Evolutionary conservation across 1,140 invertebrate species (phyloP), one percentile per base, ranked within the genome.

Genomic region (Nomia melanderi): DNA sequence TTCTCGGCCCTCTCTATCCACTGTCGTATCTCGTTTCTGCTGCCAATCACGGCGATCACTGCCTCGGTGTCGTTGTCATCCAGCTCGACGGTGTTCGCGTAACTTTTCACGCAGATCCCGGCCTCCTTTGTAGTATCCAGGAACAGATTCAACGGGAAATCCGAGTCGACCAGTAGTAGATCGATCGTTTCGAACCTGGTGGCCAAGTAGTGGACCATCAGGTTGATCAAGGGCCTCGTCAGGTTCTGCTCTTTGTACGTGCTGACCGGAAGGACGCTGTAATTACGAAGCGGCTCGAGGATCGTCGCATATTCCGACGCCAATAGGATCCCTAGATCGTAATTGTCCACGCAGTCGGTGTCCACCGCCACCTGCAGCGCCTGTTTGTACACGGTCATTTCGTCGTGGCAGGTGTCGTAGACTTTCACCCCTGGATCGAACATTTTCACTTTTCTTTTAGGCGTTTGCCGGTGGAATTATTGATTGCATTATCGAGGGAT

Each of bases 391-490:
- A 89, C 88, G 8, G 78, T 81, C 60, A 87, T 77, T 39, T 85
- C 81, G 41, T 92, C 88, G 64, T 88, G 85, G 67, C 91, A 92
- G 7, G 90, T 92, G 77, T 92, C 90, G 64, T 88, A 87, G 11
- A 92, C 65, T 59, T 86, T 88, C 9, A 92, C 7, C 12, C 91
- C 91, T 92, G 63, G 14, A 78, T 11, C 1, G 9, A n/a, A 17
- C 7, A n/a, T n/a, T n/a, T n/a, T n/a, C n/a, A n/a, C n/a, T n/a
- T n/a, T n/a, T n/a, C n/a, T n/a, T n/a, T n/a, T n/a, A n/a, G n/a
- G n/a, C n/a, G n/a, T n/a, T n/a, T n/a, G n/a, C n/a, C n/a, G n/a
- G n/a, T n/a, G n/a, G n/a, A n/a, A n/a, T n/a, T n/a, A n/a, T n/a
- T n/a, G n/a, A n/a, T n/a, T n/a, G n/a, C n/a, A n/a, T n/a, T n/a